These are phyloP conservation scores for Diorhabda sublineata DNA, from an alignment of 1,140 invertebrate species.

Conservation along the genomic window DNA sequence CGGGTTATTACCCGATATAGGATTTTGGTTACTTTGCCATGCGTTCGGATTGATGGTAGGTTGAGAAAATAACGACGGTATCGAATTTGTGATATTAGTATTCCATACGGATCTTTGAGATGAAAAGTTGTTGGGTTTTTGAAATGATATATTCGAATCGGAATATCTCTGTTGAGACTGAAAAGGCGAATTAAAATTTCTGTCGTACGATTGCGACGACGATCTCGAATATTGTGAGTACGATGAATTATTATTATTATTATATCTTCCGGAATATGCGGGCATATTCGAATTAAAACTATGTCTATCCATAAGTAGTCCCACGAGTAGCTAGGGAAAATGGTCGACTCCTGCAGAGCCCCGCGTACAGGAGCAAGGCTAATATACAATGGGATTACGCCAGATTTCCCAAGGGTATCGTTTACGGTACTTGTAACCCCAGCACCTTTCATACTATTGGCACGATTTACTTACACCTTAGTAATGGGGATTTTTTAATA, in stretches of 20 bases:
- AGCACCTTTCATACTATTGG: conserved; percentile 10
- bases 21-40: background rate
- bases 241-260: background rate
- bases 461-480: conserved; percentile 15
- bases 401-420: conserved; percentile 14
- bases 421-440: conserved; percentile 12
- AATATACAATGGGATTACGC: conserved; percentile 8
- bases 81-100: background rate
- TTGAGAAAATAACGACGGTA: background rate
- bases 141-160: background rate
- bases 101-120: background rate
- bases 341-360: conserved; percentile 10
- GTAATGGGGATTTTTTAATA: conserved; percentile 15
- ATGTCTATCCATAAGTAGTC: conserved; percentile 8
- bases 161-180: background rate
- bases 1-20: background rate
- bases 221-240: background rate
- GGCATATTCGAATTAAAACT: background rate
- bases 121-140: too few relatives aligned
- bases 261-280: too few relatives aligned
- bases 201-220: background rate
- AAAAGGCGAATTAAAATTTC: background rate
- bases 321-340: conserved; percentile 18
- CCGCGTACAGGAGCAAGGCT: conserved; percentile 11
- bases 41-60: background rate